Evolutionary conservation across 2,888 invertebrate genomes (phyloP).

Genomic region (Dicycla oo): DNA sequence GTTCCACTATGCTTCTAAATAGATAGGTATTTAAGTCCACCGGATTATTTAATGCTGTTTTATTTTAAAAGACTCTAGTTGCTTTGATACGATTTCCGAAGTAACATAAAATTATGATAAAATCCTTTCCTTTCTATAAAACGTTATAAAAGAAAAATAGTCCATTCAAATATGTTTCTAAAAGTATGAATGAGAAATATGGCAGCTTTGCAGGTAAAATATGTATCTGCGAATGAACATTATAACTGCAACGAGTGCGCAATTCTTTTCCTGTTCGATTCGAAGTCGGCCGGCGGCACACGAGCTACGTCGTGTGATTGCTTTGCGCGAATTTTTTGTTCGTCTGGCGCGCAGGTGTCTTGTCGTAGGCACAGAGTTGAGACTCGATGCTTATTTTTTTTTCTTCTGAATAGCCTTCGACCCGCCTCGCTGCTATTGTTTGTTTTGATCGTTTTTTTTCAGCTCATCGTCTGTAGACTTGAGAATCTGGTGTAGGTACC

Average conservation of each 20-base stretch:
- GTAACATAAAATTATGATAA: constrained; percentile 5
- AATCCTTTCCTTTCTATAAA: constrained; percentile 27
- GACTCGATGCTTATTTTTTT: constrained; percentile 73
- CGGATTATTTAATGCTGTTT: neutral
- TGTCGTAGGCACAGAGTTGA: constrained; percentile 71
- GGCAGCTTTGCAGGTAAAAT: constrained; percentile 64
- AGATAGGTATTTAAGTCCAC: neutral
- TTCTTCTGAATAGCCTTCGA: constrained; percentile 78
- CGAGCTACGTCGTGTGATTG: constrained; percentile 67
- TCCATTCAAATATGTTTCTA: constrained; percentile 41
- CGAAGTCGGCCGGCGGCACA: constrained; percentile 56
- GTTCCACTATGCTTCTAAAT: neutral
- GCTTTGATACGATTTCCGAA: neutral
- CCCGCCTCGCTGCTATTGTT: constrained; percentile 77
- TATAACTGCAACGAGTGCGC: constrained; percentile 70
- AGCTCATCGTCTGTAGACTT: constrained; percentile 68
- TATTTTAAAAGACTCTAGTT: neutral
- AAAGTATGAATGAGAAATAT: constrained; percentile 62
- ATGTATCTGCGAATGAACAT: constrained; percentile 66
- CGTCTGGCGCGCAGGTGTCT: constrained; percentile 86
- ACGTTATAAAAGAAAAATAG: constrained; percentile 27
- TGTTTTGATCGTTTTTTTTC: constrained; percentile 79
- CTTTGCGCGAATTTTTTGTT: constrained; percentile 82
- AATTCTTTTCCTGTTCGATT: constrained; percentile 75
- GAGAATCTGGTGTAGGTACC: constrained; percentile 58